A percentile compares a stretch with the other conserved stretches of the same genome.
These are phyloP conservation scores for Threskiornis aethiopicus DNA, from an alignment of 2,797 vertebrate species.

Conservation along the genomic window DNA sequence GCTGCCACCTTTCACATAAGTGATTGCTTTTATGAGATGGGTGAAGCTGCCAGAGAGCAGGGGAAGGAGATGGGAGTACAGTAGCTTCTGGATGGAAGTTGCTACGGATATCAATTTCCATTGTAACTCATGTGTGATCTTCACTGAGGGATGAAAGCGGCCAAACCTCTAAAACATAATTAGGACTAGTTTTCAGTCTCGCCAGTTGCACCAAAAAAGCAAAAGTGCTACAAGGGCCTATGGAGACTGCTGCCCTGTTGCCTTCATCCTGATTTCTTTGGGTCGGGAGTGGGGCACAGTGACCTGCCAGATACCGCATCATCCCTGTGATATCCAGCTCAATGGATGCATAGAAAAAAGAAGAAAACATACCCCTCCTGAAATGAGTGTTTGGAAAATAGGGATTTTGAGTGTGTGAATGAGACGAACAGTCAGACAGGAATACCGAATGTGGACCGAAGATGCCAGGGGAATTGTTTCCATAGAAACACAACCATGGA, in stretches of 20 bases:
- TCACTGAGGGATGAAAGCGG: background rate
- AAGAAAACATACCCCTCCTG: background rate
- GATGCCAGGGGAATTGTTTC: constrained; percentile 65
- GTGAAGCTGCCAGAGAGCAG: background rate
- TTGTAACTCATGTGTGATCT: background rate
- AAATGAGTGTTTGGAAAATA: background rate
- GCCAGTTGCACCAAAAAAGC: background rate
- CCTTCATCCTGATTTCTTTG: background rate
- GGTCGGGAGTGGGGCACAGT: background rate
- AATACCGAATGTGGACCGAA: constrained; percentile 45
- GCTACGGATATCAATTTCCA: background rate
- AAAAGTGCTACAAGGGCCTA: background rate
- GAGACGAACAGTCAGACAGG: constrained; percentile 43
- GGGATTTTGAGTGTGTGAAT: background rate
- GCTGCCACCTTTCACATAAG: background rate
- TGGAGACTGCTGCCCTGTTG: background rate
- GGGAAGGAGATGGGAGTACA: background rate
- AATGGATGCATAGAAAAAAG: background rate
- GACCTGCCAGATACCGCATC: background rate
- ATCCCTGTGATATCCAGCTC: background rate
- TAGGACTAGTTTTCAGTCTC: background rate
- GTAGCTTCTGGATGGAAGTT: background rate
- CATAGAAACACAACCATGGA: constrained; percentile 63
- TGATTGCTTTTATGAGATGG: background rate
- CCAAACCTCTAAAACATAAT: background rate